Conservation (phyloP, 2,888 invertebrate genomes). For the Theristus sp. region DNA sequence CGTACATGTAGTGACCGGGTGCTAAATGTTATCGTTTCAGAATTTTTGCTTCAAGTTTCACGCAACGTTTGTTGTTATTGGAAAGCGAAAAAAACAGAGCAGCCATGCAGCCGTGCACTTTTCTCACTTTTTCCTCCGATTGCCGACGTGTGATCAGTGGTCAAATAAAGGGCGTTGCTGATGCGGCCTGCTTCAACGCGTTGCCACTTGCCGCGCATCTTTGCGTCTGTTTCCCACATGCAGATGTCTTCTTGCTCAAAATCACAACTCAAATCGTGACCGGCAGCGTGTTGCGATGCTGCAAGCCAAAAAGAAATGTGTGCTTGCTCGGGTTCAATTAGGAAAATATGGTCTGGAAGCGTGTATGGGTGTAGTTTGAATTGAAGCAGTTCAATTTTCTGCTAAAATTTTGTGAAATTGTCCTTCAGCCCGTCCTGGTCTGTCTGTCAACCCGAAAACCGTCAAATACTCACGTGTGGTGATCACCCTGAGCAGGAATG, state of each 20-base stretch:
- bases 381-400: too few species aligned
- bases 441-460: background rate
- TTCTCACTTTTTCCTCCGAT: background rate
- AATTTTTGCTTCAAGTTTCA: too few species aligned
- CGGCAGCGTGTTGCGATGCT: background rate
- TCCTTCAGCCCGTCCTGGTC: too few species aligned
- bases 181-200: background rate
- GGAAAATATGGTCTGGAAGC: too few species aligned
- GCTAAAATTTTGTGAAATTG: too few species aligned
- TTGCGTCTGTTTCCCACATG: background rate
- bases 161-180: background rate
- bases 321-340: too few species aligned
- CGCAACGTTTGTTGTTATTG: too few species aligned
- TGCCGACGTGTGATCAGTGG: background rate
- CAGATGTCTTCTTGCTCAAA: background rate
- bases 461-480: background rate
- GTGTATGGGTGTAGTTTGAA: too few species aligned
- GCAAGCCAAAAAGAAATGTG: too few species aligned
- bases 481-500: background rate
- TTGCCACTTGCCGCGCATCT: background rate
- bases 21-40: background rate
- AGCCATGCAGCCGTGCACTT: too few species aligned
- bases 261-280: background rate
- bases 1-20: background rate
- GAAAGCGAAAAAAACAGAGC: too few species aligned